Evolutionary conservation across 2,888 invertebrate species (phyloP).

Genomic region (Sarcophaga carnaria): DNA sequence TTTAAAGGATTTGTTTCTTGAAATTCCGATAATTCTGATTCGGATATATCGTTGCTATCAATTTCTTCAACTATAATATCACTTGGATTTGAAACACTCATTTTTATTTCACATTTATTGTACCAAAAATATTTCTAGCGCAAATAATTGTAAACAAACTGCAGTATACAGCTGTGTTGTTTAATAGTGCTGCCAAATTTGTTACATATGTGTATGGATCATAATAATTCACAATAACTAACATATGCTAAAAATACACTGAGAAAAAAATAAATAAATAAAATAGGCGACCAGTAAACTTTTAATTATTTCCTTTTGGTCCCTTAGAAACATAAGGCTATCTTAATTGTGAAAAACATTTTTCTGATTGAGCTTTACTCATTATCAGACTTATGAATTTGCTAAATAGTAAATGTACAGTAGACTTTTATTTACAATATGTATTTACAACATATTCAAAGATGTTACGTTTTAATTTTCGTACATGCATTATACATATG

Average conservation of each 20-base stretch:
- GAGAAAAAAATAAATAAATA: background rate
- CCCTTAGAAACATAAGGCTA: too few species aligned
- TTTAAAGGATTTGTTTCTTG: slow-evolving; percentile 77
- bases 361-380: too few species aligned
- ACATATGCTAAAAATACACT: background rate
- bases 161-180: background rate
- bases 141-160: background rate
- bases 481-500: slow-evolving; percentile 88
- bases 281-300: too few species aligned
- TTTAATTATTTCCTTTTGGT: too few species aligned
- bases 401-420: too few species aligned
- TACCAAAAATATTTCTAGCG: background rate
- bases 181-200: slow-evolving; percentile 11
- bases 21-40: slow-evolving; percentile 79
- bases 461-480: slow-evolving; percentile 65
- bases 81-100: slow-evolving; percentile 54
- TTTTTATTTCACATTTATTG: slow-evolving; percentile 8
- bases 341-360: too few species aligned
- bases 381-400: too few species aligned
- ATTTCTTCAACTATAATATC: slow-evolving; percentile 77
- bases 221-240: slow-evolving; percentile 20
- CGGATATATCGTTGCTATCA: slow-evolving; percentile 78
- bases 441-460: background rate
- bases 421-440: too few species aligned
- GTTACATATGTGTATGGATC: background rate